Evolutionary conservation across 2,888 invertebrate species (phyloP), one percentile per base, ranked within the genome.

Genomic region (Pantelozetes paolii): DNA sequence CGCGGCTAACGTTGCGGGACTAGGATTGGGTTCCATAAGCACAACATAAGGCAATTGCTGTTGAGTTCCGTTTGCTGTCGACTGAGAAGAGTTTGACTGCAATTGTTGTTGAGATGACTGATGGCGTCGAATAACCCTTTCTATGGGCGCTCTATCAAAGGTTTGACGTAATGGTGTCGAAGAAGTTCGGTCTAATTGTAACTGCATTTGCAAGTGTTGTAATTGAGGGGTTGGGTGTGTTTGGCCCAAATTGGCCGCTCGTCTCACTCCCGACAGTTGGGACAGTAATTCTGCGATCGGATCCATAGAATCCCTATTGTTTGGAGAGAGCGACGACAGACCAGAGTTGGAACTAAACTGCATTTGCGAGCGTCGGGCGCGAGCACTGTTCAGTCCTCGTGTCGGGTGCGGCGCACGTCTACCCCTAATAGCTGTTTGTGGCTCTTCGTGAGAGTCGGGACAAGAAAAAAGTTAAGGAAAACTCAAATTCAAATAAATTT

Each of bases 201-300:
- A 85, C 84, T 95, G 95, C 92, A 95, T 94, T 85, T 95, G 94
- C 80, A 95, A 85, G 82, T 95, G 94, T 82, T 94, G 94, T 82
- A 95, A 75, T 70, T 76, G 75, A 50, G 73, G 36, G 40, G 79
- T 75, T 23, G 82, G 72, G 54, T 75, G 75, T 32, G 78, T 75
- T 71, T 77, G 77, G 71, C 75, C 77, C 50, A 76, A 74, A 74
- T 77, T 81, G n/a, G 79, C 78, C 54, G 82, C 79, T 75, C 92
- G 89, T 81, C 96, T 86, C 78, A 94, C 95, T 80, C 94, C 94
- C 71, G 95, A 94, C 82, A 97, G 86, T 85, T 96, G 96, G 75
- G 95, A 94, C 78, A 97, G 85, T 78, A 97, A 86, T 86, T 97
- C 97, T 77, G 79, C n/a, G 77, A 96, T 96, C 76, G 96, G 96